Evolutionary conservation across 2,888 invertebrate species (phyloP).

Genomic region (Panopea generosa): DNA sequence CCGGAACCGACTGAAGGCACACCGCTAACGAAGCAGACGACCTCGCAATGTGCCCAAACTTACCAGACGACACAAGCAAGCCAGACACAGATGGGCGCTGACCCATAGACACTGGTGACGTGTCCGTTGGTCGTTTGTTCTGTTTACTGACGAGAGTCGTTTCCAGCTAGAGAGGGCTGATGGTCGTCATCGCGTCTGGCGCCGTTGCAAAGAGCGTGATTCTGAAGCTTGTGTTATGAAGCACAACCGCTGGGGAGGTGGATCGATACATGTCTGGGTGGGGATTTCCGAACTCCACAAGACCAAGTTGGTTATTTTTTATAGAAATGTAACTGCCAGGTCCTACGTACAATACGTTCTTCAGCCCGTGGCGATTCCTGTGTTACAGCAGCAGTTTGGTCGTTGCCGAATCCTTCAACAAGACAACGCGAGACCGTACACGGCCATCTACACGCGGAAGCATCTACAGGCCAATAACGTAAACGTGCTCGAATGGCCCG

Average conservation of each 20-base stretch:
- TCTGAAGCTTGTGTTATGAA: conserved; percentile 11
- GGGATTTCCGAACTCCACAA: conserved; percentile 17
- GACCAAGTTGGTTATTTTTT: conserved; percentile 22
- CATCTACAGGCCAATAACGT: neutral
- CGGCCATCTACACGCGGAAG: neutral
- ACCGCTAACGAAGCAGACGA: neutral
- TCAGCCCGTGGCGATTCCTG: conserved; percentile 15
- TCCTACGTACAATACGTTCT: conserved; percentile 23
- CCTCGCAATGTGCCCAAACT: neutral
- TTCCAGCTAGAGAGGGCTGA: neutral
- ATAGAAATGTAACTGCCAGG: conserved; percentile 17
- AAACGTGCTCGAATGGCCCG: conserved; percentile 6
- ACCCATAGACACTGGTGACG: neutral
- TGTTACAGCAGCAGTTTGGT: conserved; percentile 1
- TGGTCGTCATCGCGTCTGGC: neutral
- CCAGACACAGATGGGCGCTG: neutral
- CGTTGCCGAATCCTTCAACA: conserved; percentile 1
- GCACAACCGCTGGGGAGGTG: conserved; percentile 23
- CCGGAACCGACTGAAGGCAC: neutral
- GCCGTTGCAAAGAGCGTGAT: neutral
- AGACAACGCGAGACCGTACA: conserved; percentile 1
- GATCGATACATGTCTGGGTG: conserved; percentile 16
- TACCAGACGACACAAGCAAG: neutral
- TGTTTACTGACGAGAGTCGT: conserved; percentile 1
- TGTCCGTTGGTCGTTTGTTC: neutral